Conservation (phyloP, 2,888 invertebrate species). For the Salticus scenicus region DNA sequence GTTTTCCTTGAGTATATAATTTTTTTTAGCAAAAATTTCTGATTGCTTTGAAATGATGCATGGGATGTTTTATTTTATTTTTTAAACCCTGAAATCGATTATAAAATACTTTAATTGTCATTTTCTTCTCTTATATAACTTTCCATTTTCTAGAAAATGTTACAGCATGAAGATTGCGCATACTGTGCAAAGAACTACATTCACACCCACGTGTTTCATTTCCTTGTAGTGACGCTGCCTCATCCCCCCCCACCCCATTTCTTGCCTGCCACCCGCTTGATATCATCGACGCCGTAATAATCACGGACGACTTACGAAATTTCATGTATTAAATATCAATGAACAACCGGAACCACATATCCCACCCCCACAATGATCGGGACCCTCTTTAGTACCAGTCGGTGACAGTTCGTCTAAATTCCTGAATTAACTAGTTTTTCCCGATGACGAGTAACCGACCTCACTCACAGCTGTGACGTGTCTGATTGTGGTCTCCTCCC, state of each 20-base stretch:
- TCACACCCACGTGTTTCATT: background rate
- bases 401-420: background rate
- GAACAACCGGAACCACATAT: background rate
- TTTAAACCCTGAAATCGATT: too few species aligned
- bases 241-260: background rate
- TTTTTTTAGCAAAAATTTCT: too few species aligned
- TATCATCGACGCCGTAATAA: background rate
- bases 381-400: background rate
- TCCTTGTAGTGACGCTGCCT: background rate
- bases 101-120: too few species aligned
- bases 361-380: background rate
- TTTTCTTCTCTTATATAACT: too few species aligned
- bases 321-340: background rate
- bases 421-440: background rate
- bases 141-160: too few species aligned
- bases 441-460: slow-evolving; percentile 11
- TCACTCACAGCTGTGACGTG: slow-evolving; percentile 1
- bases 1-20: too few species aligned
- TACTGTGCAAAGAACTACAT: background rate
- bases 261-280: background rate
- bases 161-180: too few species aligned
- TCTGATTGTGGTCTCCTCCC: slow-evolving; percentile 2
- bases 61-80: too few species aligned
- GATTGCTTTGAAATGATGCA: too few species aligned
- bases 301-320: background rate